Conservation (phyloP, 2,797 vertebrate genomes). For the Gymnodraco acuticeps region DNA sequence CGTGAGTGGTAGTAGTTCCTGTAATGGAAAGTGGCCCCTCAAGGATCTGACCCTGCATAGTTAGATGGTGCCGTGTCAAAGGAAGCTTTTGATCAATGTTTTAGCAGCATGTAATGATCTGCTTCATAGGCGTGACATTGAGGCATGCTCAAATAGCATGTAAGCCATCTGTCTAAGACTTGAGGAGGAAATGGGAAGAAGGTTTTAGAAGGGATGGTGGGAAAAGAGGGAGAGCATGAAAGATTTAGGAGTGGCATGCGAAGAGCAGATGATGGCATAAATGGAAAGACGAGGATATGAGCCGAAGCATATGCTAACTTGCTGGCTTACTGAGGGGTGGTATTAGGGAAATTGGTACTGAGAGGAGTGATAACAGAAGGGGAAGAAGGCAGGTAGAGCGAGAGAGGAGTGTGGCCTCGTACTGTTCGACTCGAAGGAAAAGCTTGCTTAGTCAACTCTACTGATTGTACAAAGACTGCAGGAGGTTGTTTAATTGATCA, state of each 20-base stretch:
- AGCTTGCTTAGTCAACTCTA: too few relatives aligned
- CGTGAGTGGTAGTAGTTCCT: background rate
- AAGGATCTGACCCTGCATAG: conserved; percentile 29
- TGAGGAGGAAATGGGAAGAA: conserved; percentile 47
- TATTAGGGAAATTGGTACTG: conserved; percentile 37
- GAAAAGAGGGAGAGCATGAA: conserved; percentile 60
- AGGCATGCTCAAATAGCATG: conserved; percentile 44
- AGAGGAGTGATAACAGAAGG: conserved; percentile 23
- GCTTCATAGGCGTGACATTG: conserved; percentile 40
- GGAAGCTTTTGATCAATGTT: conserved; percentile 60
- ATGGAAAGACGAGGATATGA: conserved; percentile 58
- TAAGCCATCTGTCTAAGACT: conserved; percentile 51
- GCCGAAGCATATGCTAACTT: conserved; percentile 47
- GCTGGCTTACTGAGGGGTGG: conserved; percentile 33
- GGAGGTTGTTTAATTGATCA: conserved; percentile 3
- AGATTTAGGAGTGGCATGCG: conserved; percentile 66
- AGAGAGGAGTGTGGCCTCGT: background rate
- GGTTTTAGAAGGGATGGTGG: conserved; percentile 42
- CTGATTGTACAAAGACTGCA: background rate
- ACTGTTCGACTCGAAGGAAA: conserved; percentile 3
- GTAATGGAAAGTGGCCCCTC: conserved; percentile 21
- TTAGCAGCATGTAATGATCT: conserved; percentile 50
- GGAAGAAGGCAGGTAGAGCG: conserved; percentile 13
- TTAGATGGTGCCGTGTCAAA: conserved; percentile 33
- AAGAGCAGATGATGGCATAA: conserved; percentile 68